Evolutionary conservation across 2,797 vertebrate genomes (phyloP).

Genomic region (Lagodon rhomboides): DNA sequence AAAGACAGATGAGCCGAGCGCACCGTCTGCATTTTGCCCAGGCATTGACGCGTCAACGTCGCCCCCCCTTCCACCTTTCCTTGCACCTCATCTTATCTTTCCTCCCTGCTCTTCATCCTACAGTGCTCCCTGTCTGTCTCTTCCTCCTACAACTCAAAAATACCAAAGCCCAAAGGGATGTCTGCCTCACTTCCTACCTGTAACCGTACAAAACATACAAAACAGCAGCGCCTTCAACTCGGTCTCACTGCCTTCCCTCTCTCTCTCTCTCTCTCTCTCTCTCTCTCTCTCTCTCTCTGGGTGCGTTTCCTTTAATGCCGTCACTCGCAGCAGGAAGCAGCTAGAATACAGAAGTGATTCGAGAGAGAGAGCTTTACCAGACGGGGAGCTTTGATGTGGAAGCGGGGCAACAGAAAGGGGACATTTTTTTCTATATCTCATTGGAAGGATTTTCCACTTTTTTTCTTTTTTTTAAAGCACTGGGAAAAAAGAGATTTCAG

Average conservation of each 20-base stretch:
- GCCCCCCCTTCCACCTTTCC: conserved; percentile 10
- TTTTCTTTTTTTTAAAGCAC: conserved; percentile 5
- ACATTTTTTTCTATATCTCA: conserved; percentile 34
- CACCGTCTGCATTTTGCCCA: conserved; percentile 23
- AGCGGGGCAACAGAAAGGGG: conserved; percentile 7
- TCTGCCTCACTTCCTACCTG: conserved; percentile 53
- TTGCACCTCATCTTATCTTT: conserved; percentile 17
- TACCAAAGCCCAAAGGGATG: conserved; percentile 48
- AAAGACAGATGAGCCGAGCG: conserved; percentile 40
- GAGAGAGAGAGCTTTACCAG: conserved; percentile 51
- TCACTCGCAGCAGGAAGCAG: conserved; percentile 44
- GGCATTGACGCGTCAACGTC: conserved; percentile 42
- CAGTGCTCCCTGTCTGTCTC: neutral
- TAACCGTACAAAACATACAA: conserved; percentile 45
- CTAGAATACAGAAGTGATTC: conserved; percentile 51
- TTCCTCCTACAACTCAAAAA: conserved; percentile 25
- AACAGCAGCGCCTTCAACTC: conserved; percentile 44
- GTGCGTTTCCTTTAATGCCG: conserved; percentile 54
- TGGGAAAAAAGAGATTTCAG: neutral
- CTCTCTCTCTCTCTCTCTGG: conserved; percentile 40
- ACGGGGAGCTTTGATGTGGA: conserved; percentile 55
- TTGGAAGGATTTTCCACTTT: conserved; percentile 36
- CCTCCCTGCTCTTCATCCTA: conserved; percentile 8
- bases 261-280: conserved; percentile 38
- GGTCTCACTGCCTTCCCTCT: conserved; percentile 17